Percentiles rank a stretch among this genome's conserved stretches.
Conservation (phyloP, 2,888 invertebrate genomes). For the Spilarctia lutea region DNA sequence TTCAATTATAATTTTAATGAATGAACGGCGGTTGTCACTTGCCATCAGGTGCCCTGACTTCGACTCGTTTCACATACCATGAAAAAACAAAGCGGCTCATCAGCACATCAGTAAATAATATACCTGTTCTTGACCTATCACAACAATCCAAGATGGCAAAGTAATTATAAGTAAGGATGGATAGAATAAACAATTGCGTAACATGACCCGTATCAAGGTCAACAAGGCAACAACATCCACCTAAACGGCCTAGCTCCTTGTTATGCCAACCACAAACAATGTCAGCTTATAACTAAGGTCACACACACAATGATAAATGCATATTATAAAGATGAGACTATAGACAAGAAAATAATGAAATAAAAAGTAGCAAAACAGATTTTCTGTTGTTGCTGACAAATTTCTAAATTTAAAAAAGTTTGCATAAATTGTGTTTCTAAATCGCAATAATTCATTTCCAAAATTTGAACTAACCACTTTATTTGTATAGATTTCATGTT, state of each 20-base stretch:
- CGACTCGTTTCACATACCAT: neutral
- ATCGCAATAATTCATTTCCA: neutral
- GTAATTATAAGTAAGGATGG: neutral
- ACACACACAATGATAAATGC: neutral
- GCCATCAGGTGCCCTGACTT: neutral
- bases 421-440: neutral
- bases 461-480: too few species aligned
- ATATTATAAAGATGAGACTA: neutral
- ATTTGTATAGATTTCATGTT: too few species aligned
- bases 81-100: neutral
- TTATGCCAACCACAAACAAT: constrained; percentile 39
- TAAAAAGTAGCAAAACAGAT: neutral
- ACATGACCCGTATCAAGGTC: constrained; percentile 59
- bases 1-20: too few species aligned
- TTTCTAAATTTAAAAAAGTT: neutral
- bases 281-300: constrained; percentile 43
- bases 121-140: neutral
- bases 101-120: neutral
- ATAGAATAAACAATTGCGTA: constrained; percentile 19
- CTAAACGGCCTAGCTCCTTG: constrained; percentile 28
- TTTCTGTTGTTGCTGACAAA: neutral
- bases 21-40: neutral
- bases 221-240: constrained; percentile 21
- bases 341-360: neutral
- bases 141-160: neutral